Evolutionary conservation across 2,113 vertebrate species (phyloP), one percentile per base, ranked within the genome.

Genomic region (Kryptolebias marmoratus): DNA sequence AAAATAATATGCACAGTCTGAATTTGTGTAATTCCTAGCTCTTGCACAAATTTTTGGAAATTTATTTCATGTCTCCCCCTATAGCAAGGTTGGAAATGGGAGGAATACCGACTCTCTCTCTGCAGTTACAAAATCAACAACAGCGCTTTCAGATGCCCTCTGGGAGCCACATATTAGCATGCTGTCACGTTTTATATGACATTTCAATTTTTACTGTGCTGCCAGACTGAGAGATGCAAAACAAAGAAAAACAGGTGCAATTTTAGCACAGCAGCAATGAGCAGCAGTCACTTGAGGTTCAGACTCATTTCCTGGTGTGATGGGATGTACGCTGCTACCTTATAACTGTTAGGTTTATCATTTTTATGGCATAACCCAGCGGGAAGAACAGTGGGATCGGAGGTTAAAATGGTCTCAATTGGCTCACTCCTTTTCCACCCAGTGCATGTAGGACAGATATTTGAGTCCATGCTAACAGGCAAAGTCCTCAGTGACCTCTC

Each of bases 81-180:
- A 12, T 76, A 82, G 64, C 67, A 73, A 56, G 52, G 78, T 71
- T 79, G 63, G 64, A 84, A 88, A 83, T 69, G 73, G 71, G 79
- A 78, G 68, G 72, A 72, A 79, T 73, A 58, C 73, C 9, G 55
- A 75, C 78, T 78, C 78, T 82, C 75, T 82, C 75, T 83, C 85
- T 82, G 83, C 87, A 57, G 87, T 90, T 84, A 87, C 88, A 90
- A 85, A 89, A 90, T 89, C 88, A 93, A 91, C 88, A 90, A 75
- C 73, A 89, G 79, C 66, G 44, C 80, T 89, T 89, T 90, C 79
- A 88, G 82, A 83, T 87, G 89, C 86, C 91, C 91, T 88, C 86
- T 87, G 92, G 88, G 91, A 92, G 82, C 78, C 83, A 72, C 89
- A 88, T 90, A 91, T 91, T 91, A 91, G 87, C 90, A 91, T 91